Evolutionary conservation across 2,888 invertebrate species (phyloP), one percentile per base, ranked within the genome.

Genomic region (Ophion obscuratus): DNA sequence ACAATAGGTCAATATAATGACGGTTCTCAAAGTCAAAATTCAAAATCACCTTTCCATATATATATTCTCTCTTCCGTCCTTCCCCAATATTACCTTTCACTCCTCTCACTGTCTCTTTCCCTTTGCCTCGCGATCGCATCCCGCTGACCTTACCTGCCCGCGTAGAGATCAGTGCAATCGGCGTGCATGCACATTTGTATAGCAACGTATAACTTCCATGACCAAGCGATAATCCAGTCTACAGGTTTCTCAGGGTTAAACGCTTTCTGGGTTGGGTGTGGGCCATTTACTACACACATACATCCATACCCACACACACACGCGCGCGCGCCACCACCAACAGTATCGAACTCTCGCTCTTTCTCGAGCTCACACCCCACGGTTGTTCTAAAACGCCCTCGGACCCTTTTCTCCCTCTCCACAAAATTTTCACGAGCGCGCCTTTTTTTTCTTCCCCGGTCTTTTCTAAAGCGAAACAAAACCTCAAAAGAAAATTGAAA

Each of bases 111-210:
- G 47, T 47, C 9, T 64, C 75, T 27, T 44, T n/a, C 47, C 11
- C n/a, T 24, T 31, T 17, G 7, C n/a, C 31, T 27, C 64, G 31
- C 53, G 53, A n/a, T 67, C 64, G 31, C 53, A 68, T 68, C 80
- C 14, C 64, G 87, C 89, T 92, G 92, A 93, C 93, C 92, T 92
- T 92, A 92, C 90, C 88, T 89, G 88, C 90, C 88, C 87, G 76
- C 79, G 53, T 78, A 70, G 64, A 75, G 81, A 84, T 84, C 86
- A 66, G 73, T 57, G 75, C 61, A 70, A 67, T 73, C 73, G 78
- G 81, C 70, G 40, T 74, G 76, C 81, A 73, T 84, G 81, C 85
- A 85, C 83, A 81, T 81, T 76, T 79, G 70, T 67, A 67, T 75
- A 20, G 4, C 47, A 31, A n/a, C 14, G 20, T 59, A 36, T 53